Base-by-base conservation (phyloP, 1,140 invertebrate species). In the Sinella curviseta region DNA sequence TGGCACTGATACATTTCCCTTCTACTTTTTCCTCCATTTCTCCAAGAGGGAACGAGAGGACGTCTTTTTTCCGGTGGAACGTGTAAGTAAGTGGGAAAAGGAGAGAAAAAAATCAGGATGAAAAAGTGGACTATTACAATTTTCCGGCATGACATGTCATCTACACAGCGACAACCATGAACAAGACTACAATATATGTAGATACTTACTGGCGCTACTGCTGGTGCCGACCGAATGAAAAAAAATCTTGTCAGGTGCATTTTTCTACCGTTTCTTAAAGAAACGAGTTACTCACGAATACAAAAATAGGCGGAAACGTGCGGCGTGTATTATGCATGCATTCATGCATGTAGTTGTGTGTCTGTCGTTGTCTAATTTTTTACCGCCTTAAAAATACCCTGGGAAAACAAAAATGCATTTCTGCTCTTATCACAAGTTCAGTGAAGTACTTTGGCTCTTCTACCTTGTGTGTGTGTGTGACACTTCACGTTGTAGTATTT, bases 1-100 rank as follows among this genome's bases (percentile, higher is more conserved):
- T 70, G 65, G 65, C 65, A 70, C 31, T 70, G 65, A 70, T 70
- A 70, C 65, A 70, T 70, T 70, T 70, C 31, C 57, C 57, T 65
- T 65, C 24, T 65, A 8, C 26, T n/a, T 65, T 26, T 65, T 65
- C 24, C 24, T 26, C 24, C 57, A 4, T 8, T 65, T 65, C 57
- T 65, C 8, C 57, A 12, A n/a, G 57, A 14, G 57, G 24, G 4
- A 65, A 8, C 4, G 57, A 65, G 57, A 65, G 26, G 24, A 26
- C 8, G 26, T 26, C 16, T 3, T 70, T 30, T 70, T 1, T 70
- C 30, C 8, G 1, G 26, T 33, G 30, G 65, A 70, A 70, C 26
- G 31, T 31, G 30, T 31, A 30, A 70, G 24, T 31, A 24, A 70
- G 30, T 4, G 31, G n/a, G 65, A 1, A 70, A 65, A 17, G 65